A percentile compares a stretch with the other conserved stretches of the same genome.
Evolutionary conservation across 1,140 invertebrate genomes (phyloP).

Genomic region (Caerostris extrusa): DNA sequence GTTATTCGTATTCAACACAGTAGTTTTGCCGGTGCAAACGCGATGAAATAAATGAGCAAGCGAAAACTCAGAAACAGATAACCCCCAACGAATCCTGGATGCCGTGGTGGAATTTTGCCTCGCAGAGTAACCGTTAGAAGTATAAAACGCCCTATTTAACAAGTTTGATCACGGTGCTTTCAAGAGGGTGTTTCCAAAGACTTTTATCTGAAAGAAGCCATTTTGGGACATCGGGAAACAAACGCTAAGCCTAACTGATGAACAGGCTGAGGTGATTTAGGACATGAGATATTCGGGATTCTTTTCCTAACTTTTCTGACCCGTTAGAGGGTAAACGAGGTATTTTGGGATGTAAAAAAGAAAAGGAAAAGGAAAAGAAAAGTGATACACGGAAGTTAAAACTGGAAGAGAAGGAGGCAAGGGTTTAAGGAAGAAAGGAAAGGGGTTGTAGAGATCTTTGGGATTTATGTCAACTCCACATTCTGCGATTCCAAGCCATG

Average conservation of each 20-base stretch:
- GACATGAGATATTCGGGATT: conserved; percentile 58
- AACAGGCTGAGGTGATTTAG: conserved; percentile 58
- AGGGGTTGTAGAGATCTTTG: neutral
- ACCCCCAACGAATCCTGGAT: neutral
- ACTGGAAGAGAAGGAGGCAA: neutral
- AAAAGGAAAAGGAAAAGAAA: neutral
- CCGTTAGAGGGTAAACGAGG: conserved; percentile 66
- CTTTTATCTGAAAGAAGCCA: conserved; percentile 57
- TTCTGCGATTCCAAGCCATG: neutral
- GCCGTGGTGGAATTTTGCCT: conserved; percentile 21
- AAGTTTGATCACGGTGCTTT: conserved; percentile 43
- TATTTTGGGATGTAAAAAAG: neutral
- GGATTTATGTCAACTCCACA: conserved; percentile 1
- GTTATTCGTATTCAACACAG: conserved; percentile 56
- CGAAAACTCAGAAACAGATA: conserved; percentile 19
- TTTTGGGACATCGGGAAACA: conserved; percentile 16
- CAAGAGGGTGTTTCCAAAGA: conserved; percentile 32
- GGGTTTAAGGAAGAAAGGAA: neutral
- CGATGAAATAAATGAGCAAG: conserved; percentile 25
- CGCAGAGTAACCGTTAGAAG: neutral
- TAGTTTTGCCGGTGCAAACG: neutral
- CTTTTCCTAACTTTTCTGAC: conserved; percentile 55
- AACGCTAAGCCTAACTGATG: conserved; percentile 70
- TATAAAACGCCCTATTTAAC: conserved; percentile 67
- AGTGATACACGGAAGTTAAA: conserved; percentile 60